These are phyloP conservation scores for Hippocampus barbouri DNA, from an alignment of 2,113 vertebrate genomes.

Conservation along the genomic window DNA sequence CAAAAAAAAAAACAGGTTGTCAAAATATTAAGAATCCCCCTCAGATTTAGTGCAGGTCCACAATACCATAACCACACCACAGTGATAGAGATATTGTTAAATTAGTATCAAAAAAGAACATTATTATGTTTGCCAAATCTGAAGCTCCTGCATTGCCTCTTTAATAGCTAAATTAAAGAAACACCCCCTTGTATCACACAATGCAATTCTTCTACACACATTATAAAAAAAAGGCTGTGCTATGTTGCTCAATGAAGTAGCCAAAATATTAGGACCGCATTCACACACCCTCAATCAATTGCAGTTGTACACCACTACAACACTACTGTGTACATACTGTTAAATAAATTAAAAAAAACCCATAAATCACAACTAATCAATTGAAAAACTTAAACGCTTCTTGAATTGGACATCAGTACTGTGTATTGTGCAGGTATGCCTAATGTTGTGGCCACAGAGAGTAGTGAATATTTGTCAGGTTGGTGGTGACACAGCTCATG, in stretches of 20 bases:
- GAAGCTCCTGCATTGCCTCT: neutral
- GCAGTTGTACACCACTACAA: neutral
- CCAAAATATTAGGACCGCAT: neutral
- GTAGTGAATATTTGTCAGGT: neutral
- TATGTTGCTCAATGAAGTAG: neutral
- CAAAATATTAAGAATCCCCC: neutral
- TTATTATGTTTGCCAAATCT: neutral
- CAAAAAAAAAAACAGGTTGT: neutral
- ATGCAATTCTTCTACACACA: neutral
- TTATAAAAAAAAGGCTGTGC: neutral
- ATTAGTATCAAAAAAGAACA: neutral
- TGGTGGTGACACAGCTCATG: constrained; percentile 3
- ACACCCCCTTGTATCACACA: neutral
- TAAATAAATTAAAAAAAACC: too few species aligned
- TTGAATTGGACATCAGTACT: neutral
- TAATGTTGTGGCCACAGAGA: neutral
- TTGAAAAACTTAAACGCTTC: neutral
- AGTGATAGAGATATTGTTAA: neutral
- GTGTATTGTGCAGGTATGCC: constrained; percentile 7
- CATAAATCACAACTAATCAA: neutral
- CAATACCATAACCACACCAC: neutral
- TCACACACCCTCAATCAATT: neutral
- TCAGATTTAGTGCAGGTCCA: neutral
- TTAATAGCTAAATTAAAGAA: neutral
- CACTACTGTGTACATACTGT: neutral